phyloP scores from a whole-genome alignment of 1,140 invertebrate genomes.

The Forficula auricularia region DNA sequence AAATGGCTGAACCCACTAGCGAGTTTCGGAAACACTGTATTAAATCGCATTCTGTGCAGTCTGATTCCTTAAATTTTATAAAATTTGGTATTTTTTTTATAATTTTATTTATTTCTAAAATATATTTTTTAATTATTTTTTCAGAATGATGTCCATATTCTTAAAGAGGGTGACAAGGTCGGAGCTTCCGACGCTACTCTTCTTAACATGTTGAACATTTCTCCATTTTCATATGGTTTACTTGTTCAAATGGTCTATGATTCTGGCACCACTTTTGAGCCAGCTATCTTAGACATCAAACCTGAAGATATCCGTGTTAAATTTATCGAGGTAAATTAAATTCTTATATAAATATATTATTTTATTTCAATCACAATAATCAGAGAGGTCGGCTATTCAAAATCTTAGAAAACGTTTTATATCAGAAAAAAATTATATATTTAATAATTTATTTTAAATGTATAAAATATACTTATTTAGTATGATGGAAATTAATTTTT shows the following conservation, averaged over 20 bases:
- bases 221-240: constrained; percentile 97
- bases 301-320: constrained; percentile 80
- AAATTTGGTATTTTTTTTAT: not conserved
- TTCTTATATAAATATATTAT: too few relatives aligned
- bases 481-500: too few relatives aligned
- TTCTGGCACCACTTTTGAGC: constrained; percentile 92
- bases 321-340: constrained; percentile 49
- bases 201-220: constrained; percentile 99
- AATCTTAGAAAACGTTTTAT: too few relatives aligned
- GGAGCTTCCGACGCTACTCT: constrained; percentile 96
- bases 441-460: too few relatives aligned
- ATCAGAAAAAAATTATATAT: too few relatives aligned
- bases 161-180: constrained; percentile 94
- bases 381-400: too few relatives aligned
- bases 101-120: constrained; percentile 1
- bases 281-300: constrained; percentile 94
- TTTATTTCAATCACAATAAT: too few relatives aligned
- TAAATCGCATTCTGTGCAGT: constrained; percentile 1
- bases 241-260: constrained; percentile 92
- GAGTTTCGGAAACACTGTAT: constrained; percentile 1
- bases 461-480: too few relatives aligned
- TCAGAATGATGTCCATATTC: constrained; percentile 82
- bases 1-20: constrained; percentile 25
- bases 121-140: constrained; percentile 17
- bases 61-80: not conserved